Base-by-base conservation (phyloP, 1,140 invertebrate genomes). In the Drosophila kanapiae region DNA sequence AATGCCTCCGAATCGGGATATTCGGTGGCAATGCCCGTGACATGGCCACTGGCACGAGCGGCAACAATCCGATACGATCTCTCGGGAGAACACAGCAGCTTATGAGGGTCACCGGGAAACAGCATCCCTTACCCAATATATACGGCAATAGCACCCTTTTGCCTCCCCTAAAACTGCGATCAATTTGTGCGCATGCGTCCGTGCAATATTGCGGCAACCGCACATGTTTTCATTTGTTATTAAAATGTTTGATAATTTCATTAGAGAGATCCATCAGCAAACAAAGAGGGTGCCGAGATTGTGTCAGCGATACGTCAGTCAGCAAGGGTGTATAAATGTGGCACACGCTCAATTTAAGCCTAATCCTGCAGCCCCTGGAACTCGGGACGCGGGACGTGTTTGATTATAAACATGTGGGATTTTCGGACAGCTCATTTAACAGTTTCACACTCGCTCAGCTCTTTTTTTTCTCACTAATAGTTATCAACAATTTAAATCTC, bases 171-270 rank as follows among this genome's bases (percentile, higher is more conserved):
- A 68, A 54, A 54, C 16, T 43, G 43, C 70, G 67, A 81, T 43
- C 65, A 71, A 82, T 82, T 75, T 82, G 80, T 65, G 49, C 70
- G 78, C 83, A 80, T 82, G 82, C 80, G 85, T 65, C 63, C 79
- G 65, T 91, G 86, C 85, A 90, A 90, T 87, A 69, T 90, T 70
- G 49, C 65, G 87, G 82, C 87, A 80, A 91, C 87, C 90, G 80
- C 91, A 92, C 82, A 91, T 92, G 91, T 92, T 92, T 92, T 92
- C 84, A 91, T 92, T 92, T 92, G 91, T 92, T 92, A 92, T 92
- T 92, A 92, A 92, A 92, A 92, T 86, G 87, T 92, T 92, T 92
- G 85, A 88, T 91, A 91, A 92, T 92, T 91, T 82, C 91, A 87
- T 92, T 92, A 83, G 80, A 69, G 78, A 91, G 80, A 91, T 84